Evolutionary conservation across 2,113 vertebrate species (phyloP).

Genomic region (Anoura caudifer): DNA sequence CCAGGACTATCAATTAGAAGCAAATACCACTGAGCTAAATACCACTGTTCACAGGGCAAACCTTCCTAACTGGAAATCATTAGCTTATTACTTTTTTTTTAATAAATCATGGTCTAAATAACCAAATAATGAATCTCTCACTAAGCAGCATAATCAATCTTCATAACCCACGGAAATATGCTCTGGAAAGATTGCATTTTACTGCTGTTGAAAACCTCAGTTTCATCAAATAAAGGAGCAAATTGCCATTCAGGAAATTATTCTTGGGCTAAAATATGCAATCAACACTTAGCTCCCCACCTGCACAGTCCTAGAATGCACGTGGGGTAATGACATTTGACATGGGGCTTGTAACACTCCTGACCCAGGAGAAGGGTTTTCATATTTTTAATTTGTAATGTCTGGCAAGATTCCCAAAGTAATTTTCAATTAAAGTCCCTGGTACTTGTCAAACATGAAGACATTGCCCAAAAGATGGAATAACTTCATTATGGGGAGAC

Average conservation of each 20-base stretch:
- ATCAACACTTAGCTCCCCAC: slow-evolving; percentile 81
- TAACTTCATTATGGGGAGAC: slow-evolving; percentile 82
- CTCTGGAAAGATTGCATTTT: slow-evolving; percentile 76
- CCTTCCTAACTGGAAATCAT: slow-evolving; percentile 71
- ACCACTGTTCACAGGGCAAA: slow-evolving; percentile 49
- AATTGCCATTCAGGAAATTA: slow-evolving; percentile 81
- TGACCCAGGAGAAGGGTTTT: slow-evolving; percentile 78
- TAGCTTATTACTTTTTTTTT: slow-evolving; percentile 58
- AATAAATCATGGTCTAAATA: slow-evolving; percentile 72
- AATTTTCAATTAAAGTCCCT: slow-evolving; percentile 86
- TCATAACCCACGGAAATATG: slow-evolving; percentile 65
- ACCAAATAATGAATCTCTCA: slow-evolving; percentile 76
- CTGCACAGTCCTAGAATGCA: slow-evolving; percentile 78
- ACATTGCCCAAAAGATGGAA: slow-evolving; percentile 80
- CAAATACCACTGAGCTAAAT: slow-evolving; percentile 30
- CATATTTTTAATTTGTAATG: slow-evolving; percentile 79
- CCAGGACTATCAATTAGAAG: slow-evolving; percentile 35
- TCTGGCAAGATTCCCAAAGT: slow-evolving; percentile 83
- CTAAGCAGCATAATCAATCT: slow-evolving; percentile 71
- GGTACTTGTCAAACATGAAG: slow-evolving; percentile 84
- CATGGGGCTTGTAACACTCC: slow-evolving; percentile 80
- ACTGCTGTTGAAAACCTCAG: slow-evolving; percentile 75
- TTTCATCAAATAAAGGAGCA: slow-evolving; percentile 78
- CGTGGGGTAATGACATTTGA: slow-evolving; percentile 78
- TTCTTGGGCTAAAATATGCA: slow-evolving; percentile 78